phyloP scores from a whole-genome alignment of 2,888 invertebrate genomes.

The Cyaniris semiargus region DNA sequence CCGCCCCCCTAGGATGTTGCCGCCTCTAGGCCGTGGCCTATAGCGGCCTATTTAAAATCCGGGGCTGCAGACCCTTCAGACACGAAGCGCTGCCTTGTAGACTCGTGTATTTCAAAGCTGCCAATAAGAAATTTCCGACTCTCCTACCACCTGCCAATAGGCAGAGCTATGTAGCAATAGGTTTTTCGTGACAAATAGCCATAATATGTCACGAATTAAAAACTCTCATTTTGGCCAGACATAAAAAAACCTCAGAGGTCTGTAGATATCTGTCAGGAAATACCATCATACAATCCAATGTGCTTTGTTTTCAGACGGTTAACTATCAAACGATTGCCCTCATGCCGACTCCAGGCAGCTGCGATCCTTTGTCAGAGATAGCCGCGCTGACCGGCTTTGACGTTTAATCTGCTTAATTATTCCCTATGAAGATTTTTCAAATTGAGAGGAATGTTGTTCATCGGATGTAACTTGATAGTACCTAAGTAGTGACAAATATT shows the following conservation, averaged over 20 bases:
- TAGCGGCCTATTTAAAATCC: no score
- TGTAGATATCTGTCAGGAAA: background rate
- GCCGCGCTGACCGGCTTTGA: slow-evolving; percentile 5
- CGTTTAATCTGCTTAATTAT: slow-evolving; percentile 6
- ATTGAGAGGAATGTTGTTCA: slow-evolving; percentile 11
- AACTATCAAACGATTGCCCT: background rate
- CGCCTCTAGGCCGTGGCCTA: no score
- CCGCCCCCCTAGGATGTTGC: no score
- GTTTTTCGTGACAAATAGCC: no score
- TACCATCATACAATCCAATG: background rate
- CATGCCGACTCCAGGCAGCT: background rate
- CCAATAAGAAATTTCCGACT: no score
- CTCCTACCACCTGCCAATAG: no score
- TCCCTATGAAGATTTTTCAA: background rate
- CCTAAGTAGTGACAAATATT: background rate
- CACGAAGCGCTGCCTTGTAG: no score
- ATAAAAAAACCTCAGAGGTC: background rate
- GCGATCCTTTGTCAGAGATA: slow-evolving; percentile 12
- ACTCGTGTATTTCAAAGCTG: no score
- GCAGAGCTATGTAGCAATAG: no score
- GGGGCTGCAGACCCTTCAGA: no score
- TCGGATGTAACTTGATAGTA: background rate
- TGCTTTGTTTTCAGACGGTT: background rate
- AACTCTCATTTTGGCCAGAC: background rate
- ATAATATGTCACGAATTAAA: no score